phyloP scores from a whole-genome alignment of 2,888 invertebrate genomes.

The Drosophila antonietae region DNA sequence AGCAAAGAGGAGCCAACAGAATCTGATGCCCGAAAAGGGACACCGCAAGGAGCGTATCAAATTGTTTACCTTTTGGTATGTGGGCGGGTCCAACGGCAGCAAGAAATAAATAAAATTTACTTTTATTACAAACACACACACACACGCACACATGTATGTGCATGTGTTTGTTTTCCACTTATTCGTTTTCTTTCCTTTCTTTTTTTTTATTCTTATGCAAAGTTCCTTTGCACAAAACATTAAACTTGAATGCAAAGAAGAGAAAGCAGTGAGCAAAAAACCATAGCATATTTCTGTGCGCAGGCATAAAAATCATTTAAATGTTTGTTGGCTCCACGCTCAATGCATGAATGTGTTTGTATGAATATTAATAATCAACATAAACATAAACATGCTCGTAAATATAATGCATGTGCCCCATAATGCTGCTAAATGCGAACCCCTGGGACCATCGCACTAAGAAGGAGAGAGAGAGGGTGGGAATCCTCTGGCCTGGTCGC shows the following conservation, averaged over 20 bases:
- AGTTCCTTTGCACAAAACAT: constrained; percentile 62
- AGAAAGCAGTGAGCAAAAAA: constrained; percentile 9
- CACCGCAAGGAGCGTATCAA: constrained; percentile 24
- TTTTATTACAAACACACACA: constrained; percentile 51
- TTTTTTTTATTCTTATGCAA: constrained; percentile 49
- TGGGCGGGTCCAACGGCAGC: constrained; percentile 7
- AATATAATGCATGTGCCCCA: constrained; percentile 54
- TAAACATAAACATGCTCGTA: constrained; percentile 53
- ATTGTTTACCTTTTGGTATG: constrained; percentile 39
- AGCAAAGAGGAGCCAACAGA: constrained; percentile 1
- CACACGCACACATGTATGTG: constrained; percentile 9
- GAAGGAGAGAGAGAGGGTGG: background rate
- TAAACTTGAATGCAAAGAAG: constrained; percentile 64
- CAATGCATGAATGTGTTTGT: constrained; percentile 54
- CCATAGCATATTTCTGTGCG: constrained; percentile 58
- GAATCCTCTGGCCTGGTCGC: constrained; percentile 1
- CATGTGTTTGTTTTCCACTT: constrained; percentile 5
- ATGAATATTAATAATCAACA: constrained; percentile 71
- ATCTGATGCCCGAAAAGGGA: constrained; percentile 19
- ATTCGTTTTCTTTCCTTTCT: background rate
- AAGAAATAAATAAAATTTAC: constrained; percentile 63
- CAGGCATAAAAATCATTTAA: constrained; percentile 73
- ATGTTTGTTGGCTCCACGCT: constrained; percentile 55
- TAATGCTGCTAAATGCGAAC: constrained; percentile 47
- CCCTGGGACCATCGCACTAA: background rate